Conservation (phyloP, 2,888 invertebrate species). For the Cordilura impudica region DNA sequence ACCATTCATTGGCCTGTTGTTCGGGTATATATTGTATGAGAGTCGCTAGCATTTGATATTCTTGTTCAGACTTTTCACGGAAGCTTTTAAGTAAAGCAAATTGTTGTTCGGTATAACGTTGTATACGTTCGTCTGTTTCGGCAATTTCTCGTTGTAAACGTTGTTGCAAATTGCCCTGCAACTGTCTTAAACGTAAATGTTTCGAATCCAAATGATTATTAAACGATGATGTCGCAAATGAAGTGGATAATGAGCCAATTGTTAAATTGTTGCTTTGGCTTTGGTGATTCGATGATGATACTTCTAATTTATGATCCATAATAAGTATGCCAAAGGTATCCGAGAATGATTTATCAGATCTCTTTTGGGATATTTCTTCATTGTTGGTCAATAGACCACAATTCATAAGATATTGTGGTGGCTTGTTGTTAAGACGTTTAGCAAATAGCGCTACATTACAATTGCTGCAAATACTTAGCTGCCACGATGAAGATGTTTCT, state of each 20-base stretch:
- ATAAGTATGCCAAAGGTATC: constrained; percentile 85
- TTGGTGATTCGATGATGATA: constrained; percentile 4
- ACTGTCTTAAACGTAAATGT: constrained; percentile 69
- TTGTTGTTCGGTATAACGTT: constrained; percentile 86
- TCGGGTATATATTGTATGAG: constrained; percentile 73
- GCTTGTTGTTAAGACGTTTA: constrained; percentile 64
- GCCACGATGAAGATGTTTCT: constrained; percentile 69
- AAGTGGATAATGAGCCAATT: constrained; percentile 64
- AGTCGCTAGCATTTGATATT: constrained; percentile 84
- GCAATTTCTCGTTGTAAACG: constrained; percentile 84
- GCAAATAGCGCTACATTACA: constrained; percentile 74
- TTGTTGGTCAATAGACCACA: constrained; percentile 78
- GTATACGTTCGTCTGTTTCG: constrained; percentile 86
- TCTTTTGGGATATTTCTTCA: constrained; percentile 81
- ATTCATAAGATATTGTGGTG: constrained; percentile 71
- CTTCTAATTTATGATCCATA: constrained; percentile 68
- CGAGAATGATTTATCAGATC: constrained; percentile 83
- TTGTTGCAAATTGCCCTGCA: constrained; percentile 82
- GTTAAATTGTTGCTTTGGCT: constrained; percentile 52
- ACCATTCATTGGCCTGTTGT: constrained; percentile 66
- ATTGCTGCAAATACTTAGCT: constrained; percentile 74
- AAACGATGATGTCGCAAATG: constrained; percentile 18
- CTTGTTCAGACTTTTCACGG: constrained; percentile 85
- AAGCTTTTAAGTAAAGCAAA: constrained; percentile 86
- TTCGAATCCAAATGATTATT: constrained; percentile 61